Evolutionary conservation across 2,797 vertebrate genomes (phyloP).

Genomic region (Peromyscus nudipes): DNA sequence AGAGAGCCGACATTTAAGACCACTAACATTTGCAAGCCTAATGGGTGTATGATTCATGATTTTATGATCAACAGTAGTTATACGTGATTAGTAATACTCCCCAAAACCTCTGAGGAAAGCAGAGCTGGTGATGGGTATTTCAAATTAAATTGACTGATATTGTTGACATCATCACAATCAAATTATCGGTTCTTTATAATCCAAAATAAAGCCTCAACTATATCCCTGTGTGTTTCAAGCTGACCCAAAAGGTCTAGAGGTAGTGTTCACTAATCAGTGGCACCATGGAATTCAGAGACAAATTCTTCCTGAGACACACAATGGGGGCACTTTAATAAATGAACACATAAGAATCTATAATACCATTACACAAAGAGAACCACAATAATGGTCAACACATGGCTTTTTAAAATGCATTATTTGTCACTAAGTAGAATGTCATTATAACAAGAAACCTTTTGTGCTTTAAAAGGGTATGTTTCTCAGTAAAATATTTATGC

Average conservation of each 20-base stretch:
- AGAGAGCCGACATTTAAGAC: neutral
- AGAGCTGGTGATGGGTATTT: constrained; percentile 20
- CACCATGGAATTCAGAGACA: constrained; percentile 37
- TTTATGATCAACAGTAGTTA: constrained; percentile 66
- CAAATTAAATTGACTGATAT: constrained; percentile 45
- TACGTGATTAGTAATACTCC: constrained; percentile 20
- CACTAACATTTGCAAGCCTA: constrained; percentile 1
- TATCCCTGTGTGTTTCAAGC: constrained; percentile 4
- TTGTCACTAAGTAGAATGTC: constrained; percentile 82
- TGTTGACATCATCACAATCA: constrained; percentile 29
- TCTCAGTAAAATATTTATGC: constrained; percentile 85
- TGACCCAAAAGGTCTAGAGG: neutral
- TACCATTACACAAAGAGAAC: constrained; percentile 75
- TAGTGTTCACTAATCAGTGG: constrained; percentile 65
- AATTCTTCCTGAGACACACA: constrained; percentile 78
- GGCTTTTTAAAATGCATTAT: constrained; percentile 81
- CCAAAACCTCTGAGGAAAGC: neutral
- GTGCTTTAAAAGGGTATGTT: constrained; percentile 84
- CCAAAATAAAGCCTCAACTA: constrained; percentile 53
- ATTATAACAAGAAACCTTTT: constrained; percentile 85
- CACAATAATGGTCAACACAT: constrained; percentile 82
- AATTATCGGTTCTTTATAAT: constrained; percentile 30
- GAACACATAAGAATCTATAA: constrained; percentile 78
- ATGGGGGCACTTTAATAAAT: constrained; percentile 78
- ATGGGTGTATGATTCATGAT: constrained; percentile 25